phyloP scores from a whole-genome alignment of 2,797 vertebrate species.

The Squalus acanthias region DNA sequence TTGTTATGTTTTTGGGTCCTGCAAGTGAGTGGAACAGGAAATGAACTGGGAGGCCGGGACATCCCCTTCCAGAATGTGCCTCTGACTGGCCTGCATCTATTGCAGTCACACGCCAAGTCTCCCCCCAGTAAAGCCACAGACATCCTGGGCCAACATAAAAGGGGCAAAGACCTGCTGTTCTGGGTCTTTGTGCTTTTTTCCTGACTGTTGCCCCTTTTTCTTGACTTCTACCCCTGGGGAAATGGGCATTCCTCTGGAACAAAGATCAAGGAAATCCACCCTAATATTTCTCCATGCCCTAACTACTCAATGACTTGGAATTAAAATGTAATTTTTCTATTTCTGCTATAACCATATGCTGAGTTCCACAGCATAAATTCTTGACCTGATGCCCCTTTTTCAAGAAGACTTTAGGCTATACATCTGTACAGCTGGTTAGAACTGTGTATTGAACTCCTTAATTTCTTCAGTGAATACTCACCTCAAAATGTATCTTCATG shows the following conservation, averaged over 20 bases:
- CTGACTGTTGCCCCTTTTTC: not conserved
- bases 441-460: not conserved
- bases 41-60: not conserved
- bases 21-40: not conserved
- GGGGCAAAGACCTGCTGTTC: not conserved
- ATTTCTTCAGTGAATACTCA: not conserved
- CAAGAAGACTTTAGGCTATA: not conserved
- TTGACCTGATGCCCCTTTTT: not conserved
- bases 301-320: not conserved
- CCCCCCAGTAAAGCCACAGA: not conserved
- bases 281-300: not conserved
- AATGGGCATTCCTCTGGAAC: not conserved
- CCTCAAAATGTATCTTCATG: not conserved
- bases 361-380: not conserved
- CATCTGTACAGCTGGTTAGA: not conserved
- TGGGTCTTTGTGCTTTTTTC: not conserved
- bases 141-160: not conserved
- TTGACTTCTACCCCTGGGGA: not conserved
- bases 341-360: not conserved
- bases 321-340: not conserved
- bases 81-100: not conserved
- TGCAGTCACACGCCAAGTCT: not conserved
- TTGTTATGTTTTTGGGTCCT: too few species aligned
- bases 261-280: not conserved
- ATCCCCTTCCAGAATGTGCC: too few species aligned